Evolutionary conservation across 2,888 invertebrate species (phyloP).

Genomic region (Cephus pulcher): DNA sequence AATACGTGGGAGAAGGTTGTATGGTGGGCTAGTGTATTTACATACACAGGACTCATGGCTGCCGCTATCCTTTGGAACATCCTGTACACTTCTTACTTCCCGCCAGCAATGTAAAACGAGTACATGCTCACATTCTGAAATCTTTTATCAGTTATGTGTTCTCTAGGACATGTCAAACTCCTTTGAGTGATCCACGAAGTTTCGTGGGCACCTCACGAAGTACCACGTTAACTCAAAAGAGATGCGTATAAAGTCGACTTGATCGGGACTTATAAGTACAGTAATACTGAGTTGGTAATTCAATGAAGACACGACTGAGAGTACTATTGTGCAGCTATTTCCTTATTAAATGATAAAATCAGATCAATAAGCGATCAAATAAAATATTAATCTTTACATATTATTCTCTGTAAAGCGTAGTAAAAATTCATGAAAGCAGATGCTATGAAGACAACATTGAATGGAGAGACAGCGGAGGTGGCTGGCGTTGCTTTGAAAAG

Average conservation of each 20-base stretch:
- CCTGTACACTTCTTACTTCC: slow-evolving; percentile 72
- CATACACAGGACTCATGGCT: slow-evolving; percentile 78
- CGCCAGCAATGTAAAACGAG: slow-evolving; percentile 33
- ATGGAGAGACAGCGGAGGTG: background rate
- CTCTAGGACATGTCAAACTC: background rate
- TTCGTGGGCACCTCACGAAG: background rate
- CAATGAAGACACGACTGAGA: background rate
- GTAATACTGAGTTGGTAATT: background rate
- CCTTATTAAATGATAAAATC: background rate
- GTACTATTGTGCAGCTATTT: background rate
- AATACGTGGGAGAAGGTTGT: slow-evolving; percentile 83
- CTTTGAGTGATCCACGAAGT: background rate
- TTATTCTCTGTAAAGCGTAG: no score
- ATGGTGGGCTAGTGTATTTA: slow-evolving; percentile 84
- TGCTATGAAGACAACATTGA: no score
- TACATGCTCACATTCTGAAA: background rate
- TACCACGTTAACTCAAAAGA: background rate
- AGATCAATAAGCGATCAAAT: background rate
- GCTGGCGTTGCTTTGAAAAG: background rate
- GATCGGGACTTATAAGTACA: background rate
- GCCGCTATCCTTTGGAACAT: slow-evolving; percentile 81
- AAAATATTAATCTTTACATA: no score
- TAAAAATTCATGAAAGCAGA: no score
- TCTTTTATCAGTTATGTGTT: background rate
- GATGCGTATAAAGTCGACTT: background rate